Conservation (phyloP, 2,888 invertebrate species). For the Aspidiotus rigidus region DNA sequence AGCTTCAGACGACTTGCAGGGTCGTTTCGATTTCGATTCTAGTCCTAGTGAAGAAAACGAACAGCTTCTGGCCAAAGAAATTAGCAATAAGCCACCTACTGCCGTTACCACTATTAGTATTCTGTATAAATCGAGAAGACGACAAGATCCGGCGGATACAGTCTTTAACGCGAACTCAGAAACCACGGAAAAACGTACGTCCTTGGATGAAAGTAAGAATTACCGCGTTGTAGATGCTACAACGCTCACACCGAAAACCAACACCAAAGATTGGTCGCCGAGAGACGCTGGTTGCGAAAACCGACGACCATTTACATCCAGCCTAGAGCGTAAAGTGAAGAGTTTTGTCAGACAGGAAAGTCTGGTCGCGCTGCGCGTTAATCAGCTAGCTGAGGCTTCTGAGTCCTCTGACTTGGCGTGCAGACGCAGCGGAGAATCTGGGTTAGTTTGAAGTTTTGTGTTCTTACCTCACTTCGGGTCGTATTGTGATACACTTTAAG, state of each 20-base stretch:
- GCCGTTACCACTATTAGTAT: slow-evolving; percentile 38
- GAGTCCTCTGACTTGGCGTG: slow-evolving; percentile 7
- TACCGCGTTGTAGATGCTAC: not conserved
- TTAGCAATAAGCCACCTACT: slow-evolving; percentile 2
- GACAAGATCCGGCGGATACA: slow-evolving; percentile 7
- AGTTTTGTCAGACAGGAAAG: slow-evolving; percentile 31
- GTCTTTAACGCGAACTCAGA: slow-evolving; percentile 1
- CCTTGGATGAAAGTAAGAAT: not conserved
- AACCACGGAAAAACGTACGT: not conserved
- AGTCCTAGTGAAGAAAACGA: slow-evolving; percentile 6
- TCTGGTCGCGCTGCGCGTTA: slow-evolving; percentile 38
- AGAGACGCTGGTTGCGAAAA: slow-evolving; percentile 9
- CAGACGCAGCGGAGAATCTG: slow-evolving; percentile 20
- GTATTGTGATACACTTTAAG: not conserved
- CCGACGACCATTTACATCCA: slow-evolving; percentile 27
- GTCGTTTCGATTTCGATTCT: slow-evolving; percentile 15
- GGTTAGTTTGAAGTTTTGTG: not conserved
- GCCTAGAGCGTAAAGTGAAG: slow-evolving; percentile 35
- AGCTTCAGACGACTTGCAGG: not conserved
- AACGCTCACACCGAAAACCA: slow-evolving; percentile 13
- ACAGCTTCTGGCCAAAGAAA: not conserved
- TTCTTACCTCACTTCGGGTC: no score
- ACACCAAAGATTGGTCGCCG: slow-evolving; percentile 16
- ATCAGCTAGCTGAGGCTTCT: slow-evolving; percentile 35
- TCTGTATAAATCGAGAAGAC: slow-evolving; percentile 37